Base-by-base conservation (phyloP, 1,140 invertebrate genomes). In the Phthorimaea operculella region DNA sequence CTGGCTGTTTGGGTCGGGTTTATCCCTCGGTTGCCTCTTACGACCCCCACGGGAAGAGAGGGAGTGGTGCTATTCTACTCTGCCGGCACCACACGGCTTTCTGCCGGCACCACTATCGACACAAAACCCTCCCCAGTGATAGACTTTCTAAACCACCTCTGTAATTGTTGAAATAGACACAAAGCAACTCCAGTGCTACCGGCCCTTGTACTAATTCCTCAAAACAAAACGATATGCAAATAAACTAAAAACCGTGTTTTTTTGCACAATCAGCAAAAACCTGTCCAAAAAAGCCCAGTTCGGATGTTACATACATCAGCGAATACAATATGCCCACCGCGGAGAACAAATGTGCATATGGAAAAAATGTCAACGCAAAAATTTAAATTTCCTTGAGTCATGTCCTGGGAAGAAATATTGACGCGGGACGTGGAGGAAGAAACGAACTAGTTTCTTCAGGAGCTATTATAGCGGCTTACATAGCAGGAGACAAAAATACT, bases 321-420 rank as follows among this genome's bases (percentile, higher is more conserved):
- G 58, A 58, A 59, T 70, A 72, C 79, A 69, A 70, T 78, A 72
- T 72, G 76, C 57, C 78, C 70, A 75, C 78, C 78, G 63, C 65
- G 66, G 52, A 64, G 78, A 60, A 47, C 44, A 39, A 42, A 62
- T 42, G 54, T 50, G 54, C 44, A 17, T 63, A 63, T 55, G 57
- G 54, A 47, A 47, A 47, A 47, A 47, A 47, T 15, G 12, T 16
- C 44, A 17, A 47, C 4, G 44, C 16, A 47, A 47, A 47, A 47
- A 47, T 47, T 47, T 72, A 73, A 80, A 80, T 74, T 67, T 78
- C 64, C 55, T 47, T 15, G 8, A 47, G 44, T 16, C 36, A 39
- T 39, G 16, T 15, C 44, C 16, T 47, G 44, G 62, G 68, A 74
- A 79, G 74, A 77, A 71, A 70, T 76, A 79, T 79, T 61, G 63